Base-by-base conservation (phyloP, 2,888 invertebrate species). In the Metellina segmentata region DNA sequence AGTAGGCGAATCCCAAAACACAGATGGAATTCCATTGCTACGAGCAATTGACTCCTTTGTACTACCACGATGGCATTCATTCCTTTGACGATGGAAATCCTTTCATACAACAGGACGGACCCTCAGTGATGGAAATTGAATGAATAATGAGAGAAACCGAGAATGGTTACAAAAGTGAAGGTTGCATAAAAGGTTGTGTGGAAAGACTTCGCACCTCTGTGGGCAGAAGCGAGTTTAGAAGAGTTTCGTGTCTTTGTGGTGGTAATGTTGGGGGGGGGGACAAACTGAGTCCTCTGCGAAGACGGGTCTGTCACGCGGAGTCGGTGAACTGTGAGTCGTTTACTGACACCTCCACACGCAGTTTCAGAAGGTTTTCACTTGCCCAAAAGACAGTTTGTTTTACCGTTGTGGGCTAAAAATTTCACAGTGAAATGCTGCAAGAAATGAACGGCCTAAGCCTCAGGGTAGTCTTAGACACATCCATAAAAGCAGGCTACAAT, bases 181-280 rank as follows among this genome's bases (percentile, higher is more conserved):
- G 20, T 19, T 9, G 9, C 11, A 19, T 4, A 9, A 9, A 69
- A 8, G 34, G 34, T 6, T 20, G 69, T 0, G 34, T n/a, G 34
- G 61, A 20, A 8, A 69, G n/a, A 9, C 13, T 2, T 1, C 7
- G 20, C n/a, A 7, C 7, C n/a, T 16, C 6, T 53, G 53, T 34
- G 6, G 13, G 75, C 48, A 48, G 49, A 75, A 48, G 13, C 48
- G n/a, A 16, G 48, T 8, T 34, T 20, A 20, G 72, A n/a, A 72
- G 20, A 5, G 20, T 20, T 19, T 7, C 16, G 6, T 52, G 13
- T 48, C 49, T 69, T 69, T 81, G 70, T 69, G 9, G 81, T 69
- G 81, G 20, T 79, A 61, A 79, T 79, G 20, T 79, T 20, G 53
- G 34, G 49, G 49, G 51, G 53, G 34, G 49, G 49, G 51, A 51